Conservation (phyloP, 1,140 invertebrate species). For the Babylonia areolata region DNA sequence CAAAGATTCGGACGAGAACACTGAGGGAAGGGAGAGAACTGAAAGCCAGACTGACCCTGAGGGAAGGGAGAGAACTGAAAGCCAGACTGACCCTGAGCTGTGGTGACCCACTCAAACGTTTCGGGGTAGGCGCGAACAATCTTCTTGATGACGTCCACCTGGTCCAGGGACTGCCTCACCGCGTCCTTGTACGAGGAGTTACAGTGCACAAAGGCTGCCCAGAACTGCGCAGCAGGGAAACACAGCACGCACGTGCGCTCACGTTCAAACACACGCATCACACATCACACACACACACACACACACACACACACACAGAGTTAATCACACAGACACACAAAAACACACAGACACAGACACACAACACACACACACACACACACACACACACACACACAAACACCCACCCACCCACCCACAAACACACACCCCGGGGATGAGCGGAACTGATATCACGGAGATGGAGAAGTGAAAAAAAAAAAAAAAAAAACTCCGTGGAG, state of each 20-base stretch:
- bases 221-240: conserved; percentile 81
- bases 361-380: not conserved
- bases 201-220: conserved; percentile 91
- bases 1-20: no score
- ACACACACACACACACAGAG: no score
- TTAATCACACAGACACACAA: not conserved
- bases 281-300: conserved; percentile 84
- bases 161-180: conserved; percentile 89
- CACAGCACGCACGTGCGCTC: not conserved
- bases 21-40: no score
- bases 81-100: conserved; percentile 81
- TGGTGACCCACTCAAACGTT: conserved; percentile 86
- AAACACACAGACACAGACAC: not conserved
- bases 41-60: no score
- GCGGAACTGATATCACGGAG: no score
- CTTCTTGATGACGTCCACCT: conserved; percentile 90
- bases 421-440: no score
- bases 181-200: conserved; percentile 89
- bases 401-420: not conserved
- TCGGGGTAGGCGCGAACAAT: conserved; percentile 88
- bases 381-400: no score
- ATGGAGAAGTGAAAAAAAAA: no score
- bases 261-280: conserved; percentile 82
- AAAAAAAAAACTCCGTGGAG: no score
- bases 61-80: no score